Evolutionary conservation across 1,140 invertebrate genomes (phyloP), one percentile per base, ranked within the genome.

Genomic region (Papilio aristodemus): DNA sequence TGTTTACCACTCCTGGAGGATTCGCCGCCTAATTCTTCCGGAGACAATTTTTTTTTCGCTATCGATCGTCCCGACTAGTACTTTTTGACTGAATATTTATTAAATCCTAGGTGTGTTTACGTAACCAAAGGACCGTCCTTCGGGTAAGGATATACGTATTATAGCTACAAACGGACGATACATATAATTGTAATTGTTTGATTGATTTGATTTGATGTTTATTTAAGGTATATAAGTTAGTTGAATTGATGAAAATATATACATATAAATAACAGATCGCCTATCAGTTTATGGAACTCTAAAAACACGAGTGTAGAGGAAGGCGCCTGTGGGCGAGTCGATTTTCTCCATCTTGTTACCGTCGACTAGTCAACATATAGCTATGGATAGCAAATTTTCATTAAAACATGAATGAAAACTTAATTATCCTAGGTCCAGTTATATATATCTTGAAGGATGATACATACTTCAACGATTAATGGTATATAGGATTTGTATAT

Each of bases 61-160:
- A 87, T 89, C 83, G 86, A 87, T 86, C 79, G 77, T 77, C 64
- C 50, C 58, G 72, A 73, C 67, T 72, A 10, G 67, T 77, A 70
- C 60, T 75, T 73, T 66, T 74, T 59, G 71, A 72, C 71, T 70
- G 76, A 75, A 76, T 81, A 80, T 84, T 84, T 80, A 80, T 79
- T 79, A 86, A 84, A 78, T 82, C 75, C 70, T 77, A 67, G 75
- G 66, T 71, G 46, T 76, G 83, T 88, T 88, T 88, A 88, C 84
- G 86, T 86, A 86, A 88, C 75, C 79, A 77, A 75, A 79, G 80
- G 79, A 77, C 73, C 67, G 63, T 71, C 62, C 67, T 72, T 74
- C 63, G 77, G 75, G 81, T 85, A 22, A 27, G 62, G 13, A 19
- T 13, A 2, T 25, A 17, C 17, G 5, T 8, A 27, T 6, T 11